A percentile compares a stretch with the other conserved stretches of the same genome.
These are phyloP conservation scores for Apeira syringaria DNA, from an alignment of 2,888 invertebrate genomes.

Conservation along the genomic window DNA sequence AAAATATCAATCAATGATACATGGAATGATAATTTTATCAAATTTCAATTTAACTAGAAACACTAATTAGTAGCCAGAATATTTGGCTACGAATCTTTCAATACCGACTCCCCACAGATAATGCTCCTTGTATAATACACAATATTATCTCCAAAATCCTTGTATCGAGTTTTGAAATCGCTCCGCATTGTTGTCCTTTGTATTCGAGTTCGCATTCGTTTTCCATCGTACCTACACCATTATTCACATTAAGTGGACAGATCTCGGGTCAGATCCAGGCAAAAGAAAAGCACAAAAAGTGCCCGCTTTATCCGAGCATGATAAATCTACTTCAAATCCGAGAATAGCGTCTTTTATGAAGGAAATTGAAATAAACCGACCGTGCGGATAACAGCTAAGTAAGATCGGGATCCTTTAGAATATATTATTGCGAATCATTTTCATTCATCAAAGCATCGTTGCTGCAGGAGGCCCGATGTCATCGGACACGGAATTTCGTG, in stretches of 20 bases:
- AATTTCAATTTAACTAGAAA: too few species aligned
- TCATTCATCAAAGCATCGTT: conserved; percentile 68
- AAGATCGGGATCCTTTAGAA: conserved; percentile 80
- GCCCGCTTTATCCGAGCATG: conserved; percentile 84
- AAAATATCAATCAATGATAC: too few species aligned
- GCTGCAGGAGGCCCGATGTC: too few species aligned
- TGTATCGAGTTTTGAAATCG: conserved; percentile 81
- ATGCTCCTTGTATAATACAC: conserved; percentile 48
- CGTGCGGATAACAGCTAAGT: conserved; percentile 83
- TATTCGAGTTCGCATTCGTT: conserved; percentile 80
- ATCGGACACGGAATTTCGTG: too few species aligned
- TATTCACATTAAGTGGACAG: conserved; percentile 84
- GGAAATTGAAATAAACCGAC: conserved; percentile 84
- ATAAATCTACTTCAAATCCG: conserved; percentile 84
- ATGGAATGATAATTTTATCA: too few species aligned
- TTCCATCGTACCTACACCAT: conserved; percentile 83
- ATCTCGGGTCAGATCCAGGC: conserved; percentile 84
- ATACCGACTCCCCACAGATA: conserved; percentile 33
- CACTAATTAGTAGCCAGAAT: conserved; percentile 4
- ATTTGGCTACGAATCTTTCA: conserved; percentile 12
- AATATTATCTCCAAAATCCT: conserved; percentile 71
- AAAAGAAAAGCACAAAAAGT: conserved; percentile 84
- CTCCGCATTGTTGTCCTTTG: conserved; percentile 82
- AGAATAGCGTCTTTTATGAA: conserved; percentile 84
- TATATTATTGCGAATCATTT: conserved; percentile 81